These are phyloP conservation scores for Oncorhynchus keta DNA, from an alignment of 2,113 vertebrate genomes.

Conservation along the genomic window DNA sequence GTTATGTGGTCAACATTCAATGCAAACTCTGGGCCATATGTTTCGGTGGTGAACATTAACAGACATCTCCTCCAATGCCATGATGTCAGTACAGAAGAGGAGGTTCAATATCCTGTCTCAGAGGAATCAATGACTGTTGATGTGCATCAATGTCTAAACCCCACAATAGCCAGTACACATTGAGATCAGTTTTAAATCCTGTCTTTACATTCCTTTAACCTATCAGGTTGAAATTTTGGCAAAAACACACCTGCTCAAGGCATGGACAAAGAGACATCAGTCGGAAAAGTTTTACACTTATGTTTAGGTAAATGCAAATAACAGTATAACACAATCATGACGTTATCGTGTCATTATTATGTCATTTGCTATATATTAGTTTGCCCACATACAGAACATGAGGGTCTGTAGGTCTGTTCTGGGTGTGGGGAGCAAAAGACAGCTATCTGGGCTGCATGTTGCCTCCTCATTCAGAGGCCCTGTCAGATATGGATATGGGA, in stretches of 20 bases:
- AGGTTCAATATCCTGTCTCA: slow-evolving; percentile 21
- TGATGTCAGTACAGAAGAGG: slow-evolving; percentile 21
- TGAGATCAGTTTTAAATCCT: slow-evolving; percentile 16
- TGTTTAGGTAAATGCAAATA: slow-evolving; percentile 43
- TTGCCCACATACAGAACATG: slow-evolving; percentile 25
- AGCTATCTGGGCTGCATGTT: slow-evolving; percentile 27
- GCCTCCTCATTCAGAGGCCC: slow-evolving; percentile 28
- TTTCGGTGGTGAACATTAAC: slow-evolving; percentile 46
- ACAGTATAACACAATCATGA: slow-evolving; percentile 32
- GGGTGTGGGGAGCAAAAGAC: slow-evolving; percentile 34
- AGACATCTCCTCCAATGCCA: slow-evolving; percentile 28
- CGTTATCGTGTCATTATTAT: slow-evolving; percentile 25
- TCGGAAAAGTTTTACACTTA: slow-evolving; percentile 23
- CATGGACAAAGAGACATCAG: slow-evolving; percentile 38
- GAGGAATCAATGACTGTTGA: slow-evolving; percentile 16
- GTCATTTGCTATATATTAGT: slow-evolving; percentile 26
- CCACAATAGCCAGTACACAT: slow-evolving; percentile 22
- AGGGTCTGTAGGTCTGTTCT: slow-evolving; percentile 20
- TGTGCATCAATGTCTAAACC: slow-evolving; percentile 14
- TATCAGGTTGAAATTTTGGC: slow-evolving; percentile 40
- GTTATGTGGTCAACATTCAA: slow-evolving; percentile 23
- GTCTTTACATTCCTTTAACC: slow-evolving; percentile 29
- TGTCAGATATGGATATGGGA: slow-evolving; percentile 17
- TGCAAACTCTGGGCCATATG: slow-evolving; percentile 48
- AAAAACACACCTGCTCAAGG: slow-evolving; percentile 43